These are phyloP conservation scores for Carlito syrichta DNA, from an alignment of 2,113 vertebrate genomes.

Conservation along the genomic window DNA sequence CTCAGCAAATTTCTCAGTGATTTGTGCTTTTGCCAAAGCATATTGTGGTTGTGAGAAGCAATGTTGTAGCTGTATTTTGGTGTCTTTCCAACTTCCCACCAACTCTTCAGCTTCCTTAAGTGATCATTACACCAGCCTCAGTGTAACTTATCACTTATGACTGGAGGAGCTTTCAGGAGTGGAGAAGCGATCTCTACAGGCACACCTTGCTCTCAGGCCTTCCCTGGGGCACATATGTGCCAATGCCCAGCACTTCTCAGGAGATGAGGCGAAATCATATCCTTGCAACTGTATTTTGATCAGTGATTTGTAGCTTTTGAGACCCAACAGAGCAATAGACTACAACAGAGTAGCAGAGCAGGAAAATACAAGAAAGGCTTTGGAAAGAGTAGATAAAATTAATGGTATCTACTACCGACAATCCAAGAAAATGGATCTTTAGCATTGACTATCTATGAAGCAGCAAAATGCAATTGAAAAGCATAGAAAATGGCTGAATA, in stretches of 20 bases:
- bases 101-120: background rate
- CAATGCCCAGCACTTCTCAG: background rate
- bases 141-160: background rate
- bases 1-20: background rate
- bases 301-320: no score
- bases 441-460: background rate
- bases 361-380: background rate
- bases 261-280: background rate
- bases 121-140: rapidly evolving
- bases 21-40: background rate
- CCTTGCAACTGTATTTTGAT: background rate
- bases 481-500: background rate
- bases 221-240: rapidly evolving
- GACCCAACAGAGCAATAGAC: background rate
- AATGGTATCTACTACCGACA: background rate
- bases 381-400: constrained; percentile 4
- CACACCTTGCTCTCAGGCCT: background rate
- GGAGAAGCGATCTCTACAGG: background rate
- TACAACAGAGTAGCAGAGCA: background rate
- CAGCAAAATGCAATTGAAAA: background rate
- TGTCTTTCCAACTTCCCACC: background rate
- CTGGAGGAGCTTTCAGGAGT: no score
- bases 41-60: background rate
- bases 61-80: background rate
- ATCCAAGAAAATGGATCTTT: background rate